Percentiles rank a stretch among this genome's conserved stretches.
Conservation (phyloP, 1,140 invertebrate genomes). For the Eulimnadia texana region DNA sequence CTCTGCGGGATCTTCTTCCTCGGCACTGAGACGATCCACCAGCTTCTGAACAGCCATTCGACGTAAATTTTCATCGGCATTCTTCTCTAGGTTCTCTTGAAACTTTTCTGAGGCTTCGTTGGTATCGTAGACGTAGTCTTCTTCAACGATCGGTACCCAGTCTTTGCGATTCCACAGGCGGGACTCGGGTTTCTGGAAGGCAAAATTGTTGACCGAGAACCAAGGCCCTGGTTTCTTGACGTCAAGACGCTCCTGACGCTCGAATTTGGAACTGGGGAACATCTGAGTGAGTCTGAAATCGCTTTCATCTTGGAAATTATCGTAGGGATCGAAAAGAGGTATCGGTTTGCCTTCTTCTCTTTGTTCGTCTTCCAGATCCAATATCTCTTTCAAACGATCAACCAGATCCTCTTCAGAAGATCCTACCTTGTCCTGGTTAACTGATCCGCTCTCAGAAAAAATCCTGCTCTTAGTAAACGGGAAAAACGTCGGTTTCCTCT, state of each 20-base stretch:
- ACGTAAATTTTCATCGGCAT: neutral
- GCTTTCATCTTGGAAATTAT: constrained; percentile 21
- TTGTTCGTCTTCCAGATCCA: neutral
- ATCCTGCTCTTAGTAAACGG: neutral
- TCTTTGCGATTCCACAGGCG: neutral
- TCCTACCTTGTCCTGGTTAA: too few relatives aligned
- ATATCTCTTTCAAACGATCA: neutral
- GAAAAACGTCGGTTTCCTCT: neutral
- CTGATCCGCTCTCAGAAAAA: neutral
- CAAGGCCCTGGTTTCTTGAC: constrained; percentile 87
- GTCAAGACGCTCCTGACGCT: constrained; percentile 68
- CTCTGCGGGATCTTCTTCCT: neutral
- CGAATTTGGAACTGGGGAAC: constrained; percentile 42
- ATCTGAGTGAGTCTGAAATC: constrained; percentile 14
- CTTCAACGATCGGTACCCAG: neutral
- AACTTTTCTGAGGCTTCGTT: neutral
- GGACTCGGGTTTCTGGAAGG: constrained; percentile 28
- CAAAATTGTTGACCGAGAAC: constrained; percentile 43
- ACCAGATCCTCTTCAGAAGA: neutral
- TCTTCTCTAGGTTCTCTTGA: neutral
- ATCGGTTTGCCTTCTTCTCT: constrained; percentile 6
- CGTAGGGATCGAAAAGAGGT: neutral
- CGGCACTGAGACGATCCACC: neutral
- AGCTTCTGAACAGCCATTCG: neutral
- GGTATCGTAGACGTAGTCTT: neutral